Conservation (phyloP, 2,113 vertebrate genomes). For the Cromileptes altivelis region DNA sequence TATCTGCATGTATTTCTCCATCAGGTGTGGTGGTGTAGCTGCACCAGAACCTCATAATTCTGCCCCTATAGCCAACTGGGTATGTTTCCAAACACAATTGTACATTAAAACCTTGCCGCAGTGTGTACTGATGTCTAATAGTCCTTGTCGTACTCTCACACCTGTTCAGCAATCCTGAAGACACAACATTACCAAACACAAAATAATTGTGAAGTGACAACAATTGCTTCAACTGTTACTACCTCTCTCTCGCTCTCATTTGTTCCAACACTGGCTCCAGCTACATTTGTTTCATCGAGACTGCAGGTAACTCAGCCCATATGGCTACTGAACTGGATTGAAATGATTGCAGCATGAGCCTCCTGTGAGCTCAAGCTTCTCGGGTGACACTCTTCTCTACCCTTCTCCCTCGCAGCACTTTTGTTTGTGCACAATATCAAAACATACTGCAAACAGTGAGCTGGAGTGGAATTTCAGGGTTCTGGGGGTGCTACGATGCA, state of each 20-base stretch:
- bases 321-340: conserved; percentile 27
- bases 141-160: background rate
- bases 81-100: conserved; percentile 6
- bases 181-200: conserved; percentile 14
- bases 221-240: conserved; percentile 16
- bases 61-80: conserved; percentile 17
- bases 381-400: background rate
- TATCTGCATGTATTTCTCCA: background rate
- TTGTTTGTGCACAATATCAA: conserved; percentile 22
- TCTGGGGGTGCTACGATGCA: conserved; percentile 23
- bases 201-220: conserved; percentile 2
- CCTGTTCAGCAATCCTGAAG: background rate
- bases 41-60: conserved; percentile 35
- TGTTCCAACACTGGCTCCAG: conserved; percentile 21
- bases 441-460: conserved; percentile 34
- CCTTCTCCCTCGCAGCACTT: background rate
- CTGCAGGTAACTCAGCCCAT: conserved; percentile 26
- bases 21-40: background rate
- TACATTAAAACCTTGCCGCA: background rate
- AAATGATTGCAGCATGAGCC: conserved; percentile 32
- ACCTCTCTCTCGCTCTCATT: conserved; percentile 2
- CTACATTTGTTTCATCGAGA: conserved; percentile 30
- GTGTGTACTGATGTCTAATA: background rate
- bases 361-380: conserved; percentile 25
- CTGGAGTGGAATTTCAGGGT: conserved; percentile 54